Evolutionary conservation across 2,113 vertebrate genomes (phyloP).

Genomic region (Chroicocephalus ridibundus): DNA sequence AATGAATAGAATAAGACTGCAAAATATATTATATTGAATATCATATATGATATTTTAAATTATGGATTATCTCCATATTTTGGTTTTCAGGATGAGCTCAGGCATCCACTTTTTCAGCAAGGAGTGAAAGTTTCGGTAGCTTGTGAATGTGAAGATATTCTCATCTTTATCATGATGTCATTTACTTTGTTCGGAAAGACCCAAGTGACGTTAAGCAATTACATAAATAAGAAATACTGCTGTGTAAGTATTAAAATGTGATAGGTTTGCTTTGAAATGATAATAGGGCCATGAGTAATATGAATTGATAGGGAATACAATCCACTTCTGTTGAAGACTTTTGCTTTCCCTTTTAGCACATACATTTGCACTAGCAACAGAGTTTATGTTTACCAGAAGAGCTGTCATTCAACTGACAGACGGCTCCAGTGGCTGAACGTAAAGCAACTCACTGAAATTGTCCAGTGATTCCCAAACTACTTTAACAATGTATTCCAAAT

Average conservation of each 20-base stretch:
- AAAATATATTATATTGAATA: not conserved
- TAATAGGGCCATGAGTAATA: not conserved
- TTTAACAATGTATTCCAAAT: constrained; percentile 9
- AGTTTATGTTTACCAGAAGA: not conserved
- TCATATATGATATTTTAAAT: not conserved
- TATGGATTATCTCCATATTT: not conserved
- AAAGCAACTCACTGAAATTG: not conserved
- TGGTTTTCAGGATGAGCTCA: not conserved
- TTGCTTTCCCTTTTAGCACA: not conserved
- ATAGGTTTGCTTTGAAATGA: not conserved
- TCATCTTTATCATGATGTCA: not conserved
- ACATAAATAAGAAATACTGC: not conserved
- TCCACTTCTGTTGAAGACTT: not conserved
- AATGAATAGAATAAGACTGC: not conserved
- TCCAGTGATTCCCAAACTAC: constrained; percentile 6
- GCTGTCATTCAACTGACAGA: not conserved
- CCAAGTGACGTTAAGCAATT: not conserved
- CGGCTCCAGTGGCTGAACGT: not conserved
- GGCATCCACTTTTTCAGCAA: not conserved
- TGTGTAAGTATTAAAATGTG: not conserved
- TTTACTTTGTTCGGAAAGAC: not conserved
- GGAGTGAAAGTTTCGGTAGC: not conserved
- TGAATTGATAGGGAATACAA: not conserved
- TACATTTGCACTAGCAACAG: not conserved
- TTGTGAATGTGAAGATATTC: not conserved